phyloP scores from a whole-genome alignment of 2,113 vertebrate genomes.

The Apus apus region DNA sequence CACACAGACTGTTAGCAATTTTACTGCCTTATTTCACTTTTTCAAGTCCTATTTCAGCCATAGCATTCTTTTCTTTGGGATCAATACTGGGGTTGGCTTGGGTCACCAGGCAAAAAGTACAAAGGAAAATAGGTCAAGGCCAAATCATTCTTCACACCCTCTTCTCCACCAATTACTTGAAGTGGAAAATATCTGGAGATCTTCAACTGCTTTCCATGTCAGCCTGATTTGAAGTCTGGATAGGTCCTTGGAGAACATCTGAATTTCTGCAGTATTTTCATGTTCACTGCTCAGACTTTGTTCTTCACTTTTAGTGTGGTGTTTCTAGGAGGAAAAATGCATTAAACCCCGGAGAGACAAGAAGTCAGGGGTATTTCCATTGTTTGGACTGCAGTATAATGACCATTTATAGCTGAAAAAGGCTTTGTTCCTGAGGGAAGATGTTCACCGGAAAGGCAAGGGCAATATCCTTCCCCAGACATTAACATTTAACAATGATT shows the following conservation, averaged over 20 bases:
- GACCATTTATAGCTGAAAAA: not conserved
- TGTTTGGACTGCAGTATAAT: not conserved
- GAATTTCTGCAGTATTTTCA: not conserved
- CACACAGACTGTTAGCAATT: not conserved
- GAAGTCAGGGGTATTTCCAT: not conserved
- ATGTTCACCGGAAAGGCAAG: not conserved
- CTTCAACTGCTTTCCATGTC: not conserved
- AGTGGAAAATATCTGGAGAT: not conserved
- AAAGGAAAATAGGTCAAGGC: conserved; percentile 8
- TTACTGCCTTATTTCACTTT: conserved; percentile 15
- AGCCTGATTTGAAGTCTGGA: not conserved
- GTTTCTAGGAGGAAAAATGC: not conserved
- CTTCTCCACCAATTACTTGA: not conserved
- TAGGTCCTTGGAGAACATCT: not conserved
- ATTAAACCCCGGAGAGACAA: not conserved
- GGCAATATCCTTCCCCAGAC: not conserved
- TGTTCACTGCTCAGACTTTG: not conserved
- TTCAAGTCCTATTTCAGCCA: conserved; percentile 19
- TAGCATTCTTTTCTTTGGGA: not conserved
- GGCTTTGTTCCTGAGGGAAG: not conserved
- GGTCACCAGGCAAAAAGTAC: conserved; percentile 16
- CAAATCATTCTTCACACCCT: not conserved
- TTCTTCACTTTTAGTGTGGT: not conserved
- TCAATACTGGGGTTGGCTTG: not conserved
- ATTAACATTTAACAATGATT: conserved; percentile 22